phyloP scores from a whole-genome alignment of 1,140 invertebrate genomes.

The Aphelinus atriplicis region DNA sequence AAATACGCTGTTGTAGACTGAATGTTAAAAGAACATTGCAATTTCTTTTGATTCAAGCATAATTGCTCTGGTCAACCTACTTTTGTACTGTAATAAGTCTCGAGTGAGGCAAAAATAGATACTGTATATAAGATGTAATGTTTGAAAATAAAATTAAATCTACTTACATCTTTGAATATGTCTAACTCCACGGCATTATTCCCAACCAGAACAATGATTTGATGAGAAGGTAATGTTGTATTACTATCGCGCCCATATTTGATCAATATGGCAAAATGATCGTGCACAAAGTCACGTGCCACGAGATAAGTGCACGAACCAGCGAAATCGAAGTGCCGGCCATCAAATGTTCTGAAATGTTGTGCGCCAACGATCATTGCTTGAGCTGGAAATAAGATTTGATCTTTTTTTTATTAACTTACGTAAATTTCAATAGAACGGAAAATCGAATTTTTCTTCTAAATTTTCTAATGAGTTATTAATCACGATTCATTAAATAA shows the following conservation, averaged over 20 bases:
- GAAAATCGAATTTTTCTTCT: no score
- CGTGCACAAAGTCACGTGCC: slow-evolving; percentile 72
- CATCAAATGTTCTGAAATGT: slow-evolving; percentile 83
- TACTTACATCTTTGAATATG: slow-evolving; percentile 58
- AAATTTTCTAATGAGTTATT: no score
- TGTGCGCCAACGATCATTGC: slow-evolving; percentile 75
- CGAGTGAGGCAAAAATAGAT: no score
- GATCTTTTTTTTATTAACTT: slow-evolving; percentile 17
- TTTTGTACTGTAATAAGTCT: no score
- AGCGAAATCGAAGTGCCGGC: slow-evolving; percentile 72
- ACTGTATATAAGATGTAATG: neutral
- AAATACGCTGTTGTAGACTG: no score
- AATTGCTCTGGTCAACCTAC: no score
- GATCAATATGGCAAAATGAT: slow-evolving; percentile 58
- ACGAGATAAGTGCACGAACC: slow-evolving; percentile 76
- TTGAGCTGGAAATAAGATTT: slow-evolving; percentile 67
- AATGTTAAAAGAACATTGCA: no score
- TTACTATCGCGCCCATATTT: slow-evolving; percentile 46
- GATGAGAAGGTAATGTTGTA: slow-evolving; percentile 44
- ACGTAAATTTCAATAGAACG: neutral
- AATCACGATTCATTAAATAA: no score
- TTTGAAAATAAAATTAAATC: slow-evolving; percentile 28
- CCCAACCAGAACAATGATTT: slow-evolving; percentile 58
- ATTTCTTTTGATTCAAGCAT: no score
- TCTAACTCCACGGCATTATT: slow-evolving; percentile 54